Base-by-base conservation (phyloP, 1,140 invertebrate species). In the Megathymus violae region DNA sequence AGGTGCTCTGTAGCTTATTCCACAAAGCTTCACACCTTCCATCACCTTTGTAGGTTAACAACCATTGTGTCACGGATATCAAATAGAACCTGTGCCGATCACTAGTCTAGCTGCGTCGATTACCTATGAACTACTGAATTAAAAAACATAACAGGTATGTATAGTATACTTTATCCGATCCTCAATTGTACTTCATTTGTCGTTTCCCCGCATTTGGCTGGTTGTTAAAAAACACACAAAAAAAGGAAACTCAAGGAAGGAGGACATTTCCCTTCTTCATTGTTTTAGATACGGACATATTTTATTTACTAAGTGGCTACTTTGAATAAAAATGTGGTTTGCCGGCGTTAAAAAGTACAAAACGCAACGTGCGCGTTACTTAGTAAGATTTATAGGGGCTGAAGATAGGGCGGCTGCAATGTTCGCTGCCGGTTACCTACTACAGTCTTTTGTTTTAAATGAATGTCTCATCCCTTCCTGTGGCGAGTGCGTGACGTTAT, bases 281-380 rank as follows among this genome's bases (percentile, higher is more conserved):
- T 85, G 82, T 85, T 82, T 76, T 71, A 74, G 71, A 76, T 76
- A 77, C 68, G 76, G 78, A 85, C 81, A 85, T 83, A 88, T 88
- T 85, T 88, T 88, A 85, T 86, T 82, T 83, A 82, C 77, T 86
- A 88, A 88, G 83, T 86, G 83, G 78, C 74, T 86, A 74, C 69
- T 87, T 88, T 85, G 82, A 88, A 88, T 88, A 88, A 88, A 88
- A 88, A 88, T 78, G 81, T 82, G 76, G 76, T 80, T 87, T 73
- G 73, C 75, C 71, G 46, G 65, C 75, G 80, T 85, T 85, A 85
- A 85, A 85, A 88, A 82, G 82, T 85, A 82, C 74, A 81, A 83
- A 82, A 78, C 64, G 74, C 58, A 44, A 48, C 17, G 43, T 9
- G 46, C 47, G 56, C 52, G 54, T 69, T 72, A 64, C 51, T 61